Base-by-base conservation (phyloP, 2,113 vertebrate species). In the Nycticryphes semicollaris region DNA sequence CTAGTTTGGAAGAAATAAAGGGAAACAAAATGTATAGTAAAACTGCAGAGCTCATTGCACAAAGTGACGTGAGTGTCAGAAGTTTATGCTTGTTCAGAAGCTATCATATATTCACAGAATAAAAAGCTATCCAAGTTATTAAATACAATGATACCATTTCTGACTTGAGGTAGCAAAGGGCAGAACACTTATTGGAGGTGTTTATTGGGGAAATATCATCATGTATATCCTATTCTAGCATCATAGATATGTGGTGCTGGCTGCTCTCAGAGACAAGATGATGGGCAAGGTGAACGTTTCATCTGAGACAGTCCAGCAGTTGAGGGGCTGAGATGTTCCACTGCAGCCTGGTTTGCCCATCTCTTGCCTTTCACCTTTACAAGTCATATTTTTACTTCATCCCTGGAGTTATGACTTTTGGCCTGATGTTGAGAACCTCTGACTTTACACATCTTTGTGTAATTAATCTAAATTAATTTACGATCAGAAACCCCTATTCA, bases 61-160 rank as follows among this genome's bases (percentile, higher is more conserved):
- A 21, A 53, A 6, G 10, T 64, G 43, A 81, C 0, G 0, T 0
- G 3, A 24, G 17, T 17, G 10, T 70, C 37, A 63, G n/a, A 59
- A 54, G 33, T 41, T 96, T 72, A 35, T 1, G 1, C 14, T 82
- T 85, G 56, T 72, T 82, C 14, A 57, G 68, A 87, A 75, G 10
- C 19, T n/a, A 33, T 23, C 18, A 25, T 4, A n/a, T 17, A 69
- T 16, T 43, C 12, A 57, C 22, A 51, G 22, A 80, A 73, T 59
- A 83, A 87, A 81, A 83, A 79, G 50, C 56, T 41, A 6, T n/a
- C 39, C 33, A 33, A 9, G 14, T 35, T 62, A 10, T 69, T 53
- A 77, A 84, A 17, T 27, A 54, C 21, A 75, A 5, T 37, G 25
- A 37, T 54, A 25, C 15, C n/a, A 23, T 51, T 85, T 79, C 79